A percentile compares a stretch with the other conserved stretches of the same genome.
These are phyloP conservation scores for Ondatra zibethicus DNA, from an alignment of 2,113 vertebrate species.

Conservation along the genomic window DNA sequence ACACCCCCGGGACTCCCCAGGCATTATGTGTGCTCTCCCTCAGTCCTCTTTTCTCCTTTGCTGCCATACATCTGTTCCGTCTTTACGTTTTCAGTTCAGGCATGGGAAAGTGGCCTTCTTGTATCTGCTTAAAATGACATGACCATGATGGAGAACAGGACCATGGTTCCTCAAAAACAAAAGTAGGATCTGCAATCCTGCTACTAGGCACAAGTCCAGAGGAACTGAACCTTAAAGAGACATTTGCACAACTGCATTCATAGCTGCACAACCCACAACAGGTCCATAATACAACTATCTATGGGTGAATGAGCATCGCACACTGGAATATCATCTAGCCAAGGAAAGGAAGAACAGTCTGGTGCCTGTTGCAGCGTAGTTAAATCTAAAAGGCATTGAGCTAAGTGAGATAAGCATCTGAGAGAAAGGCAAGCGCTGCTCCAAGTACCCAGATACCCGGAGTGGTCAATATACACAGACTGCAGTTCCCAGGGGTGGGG, in stretches of 20 bases:
- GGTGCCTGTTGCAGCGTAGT: background rate
- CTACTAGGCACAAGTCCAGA: background rate
- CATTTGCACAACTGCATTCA: background rate
- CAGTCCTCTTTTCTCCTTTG: background rate
- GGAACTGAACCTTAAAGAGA: background rate
- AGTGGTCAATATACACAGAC: background rate
- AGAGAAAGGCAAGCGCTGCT: background rate
- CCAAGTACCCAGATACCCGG: background rate
- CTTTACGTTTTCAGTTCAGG: background rate
- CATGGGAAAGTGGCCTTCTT: background rate
- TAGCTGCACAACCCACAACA: background rate
- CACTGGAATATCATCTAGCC: background rate
- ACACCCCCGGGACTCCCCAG: background rate
- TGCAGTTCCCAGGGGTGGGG: background rate
- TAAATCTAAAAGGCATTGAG: background rate
- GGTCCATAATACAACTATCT: background rate
- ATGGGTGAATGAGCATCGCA: background rate
- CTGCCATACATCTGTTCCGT: background rate
- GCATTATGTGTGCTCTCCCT: accelerated
- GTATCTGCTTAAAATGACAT: background rate
- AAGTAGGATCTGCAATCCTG: background rate
- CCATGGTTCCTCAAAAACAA: background rate
- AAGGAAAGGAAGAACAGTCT: background rate
- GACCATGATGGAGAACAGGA: background rate
- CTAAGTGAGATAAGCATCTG: background rate